A percentile compares a stretch with the other conserved stretches of the same genome.
These are phyloP conservation scores for Drosophila merina DNA, from an alignment of 2,888 invertebrate species.

Conservation along the genomic window DNA sequence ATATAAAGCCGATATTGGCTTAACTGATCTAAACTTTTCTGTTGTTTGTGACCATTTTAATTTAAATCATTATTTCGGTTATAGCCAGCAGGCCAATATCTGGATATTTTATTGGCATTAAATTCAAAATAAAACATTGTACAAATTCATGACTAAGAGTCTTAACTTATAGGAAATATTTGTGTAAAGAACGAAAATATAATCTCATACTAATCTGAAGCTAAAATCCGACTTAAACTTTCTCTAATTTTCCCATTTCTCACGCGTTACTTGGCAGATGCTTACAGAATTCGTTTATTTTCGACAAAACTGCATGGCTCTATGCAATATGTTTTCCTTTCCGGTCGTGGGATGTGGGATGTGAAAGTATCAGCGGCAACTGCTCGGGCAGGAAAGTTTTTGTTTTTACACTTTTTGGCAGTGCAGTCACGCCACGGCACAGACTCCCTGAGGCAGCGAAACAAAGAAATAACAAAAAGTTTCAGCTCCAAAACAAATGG, in stretches of 20 bases:
- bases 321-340: conserved; percentile 29
- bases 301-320: conserved; percentile 30
- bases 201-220: conserved; percentile 7
- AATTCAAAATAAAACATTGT: no score
- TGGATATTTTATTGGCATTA: no score
- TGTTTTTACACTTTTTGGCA: conserved; percentile 24
- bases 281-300: conserved; percentile 22
- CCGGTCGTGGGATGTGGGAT: background rate
- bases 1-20: background rate
- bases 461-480: conserved; percentile 31
- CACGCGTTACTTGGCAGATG: conserved; percentile 31
- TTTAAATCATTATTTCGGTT: background rate
- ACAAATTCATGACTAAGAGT: no score
- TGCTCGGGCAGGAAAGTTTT: conserved; percentile 21
- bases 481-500: conserved; percentile 55
- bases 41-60: background rate
- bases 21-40: conserved; percentile 21
- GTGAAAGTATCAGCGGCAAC: conserved; percentile 1
- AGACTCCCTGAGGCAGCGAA: conserved; percentile 38
- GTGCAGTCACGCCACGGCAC: conserved; percentile 62
- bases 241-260: conserved; percentile 24
- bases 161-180: background rate
- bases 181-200: conserved; percentile 10
- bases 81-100: no score
- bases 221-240: conserved; percentile 21